Conservation (phyloP, 2,797 vertebrate species). For the Bufotes viridis region DNA sequence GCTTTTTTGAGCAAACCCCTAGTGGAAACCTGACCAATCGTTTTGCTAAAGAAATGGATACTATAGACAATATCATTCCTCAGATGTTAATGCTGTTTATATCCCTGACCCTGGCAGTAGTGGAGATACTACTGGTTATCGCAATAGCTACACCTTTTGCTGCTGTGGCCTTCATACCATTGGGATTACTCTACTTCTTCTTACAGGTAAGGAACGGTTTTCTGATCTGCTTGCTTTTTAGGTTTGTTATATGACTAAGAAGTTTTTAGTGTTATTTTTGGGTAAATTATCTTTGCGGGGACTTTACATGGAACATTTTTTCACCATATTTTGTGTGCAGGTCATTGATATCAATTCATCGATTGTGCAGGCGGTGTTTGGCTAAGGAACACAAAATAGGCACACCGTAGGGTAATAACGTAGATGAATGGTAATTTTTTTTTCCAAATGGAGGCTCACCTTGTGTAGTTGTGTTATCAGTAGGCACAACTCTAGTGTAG, state of each 20-base stretch:
- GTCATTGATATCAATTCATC: too few species aligned
- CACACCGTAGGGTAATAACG: too few species aligned
- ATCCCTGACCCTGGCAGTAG: slow-evolving; percentile 85
- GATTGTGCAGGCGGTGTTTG: too few species aligned
- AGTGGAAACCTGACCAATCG: slow-evolving; percentile 89
- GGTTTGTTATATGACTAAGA: neutral
- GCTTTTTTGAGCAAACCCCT: slow-evolving; percentile 92
- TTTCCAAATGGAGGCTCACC: too few species aligned
- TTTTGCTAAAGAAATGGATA: slow-evolving; percentile 93
- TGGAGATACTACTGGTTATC: slow-evolving; percentile 91
- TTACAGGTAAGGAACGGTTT: slow-evolving; percentile 82
- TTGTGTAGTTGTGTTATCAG: too few species aligned
- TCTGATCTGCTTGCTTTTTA: neutral
- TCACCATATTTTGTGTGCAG: too few species aligned
- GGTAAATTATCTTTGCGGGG: too few species aligned
- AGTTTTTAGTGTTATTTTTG: neutral
- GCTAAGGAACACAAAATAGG: too few species aligned
- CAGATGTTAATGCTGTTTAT: slow-evolving; percentile 91
- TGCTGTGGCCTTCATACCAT: slow-evolving; percentile 81
- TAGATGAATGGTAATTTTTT: too few species aligned
- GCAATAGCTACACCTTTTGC: slow-evolving; percentile 87
- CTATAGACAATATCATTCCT: slow-evolving; percentile 91
- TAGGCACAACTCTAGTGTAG: too few species aligned
- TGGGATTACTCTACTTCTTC: slow-evolving; percentile 85
- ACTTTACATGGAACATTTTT: too few species aligned